phyloP scores from a whole-genome alignment of 1,140 invertebrate genomes.

The Araneus ventricosus region DNA sequence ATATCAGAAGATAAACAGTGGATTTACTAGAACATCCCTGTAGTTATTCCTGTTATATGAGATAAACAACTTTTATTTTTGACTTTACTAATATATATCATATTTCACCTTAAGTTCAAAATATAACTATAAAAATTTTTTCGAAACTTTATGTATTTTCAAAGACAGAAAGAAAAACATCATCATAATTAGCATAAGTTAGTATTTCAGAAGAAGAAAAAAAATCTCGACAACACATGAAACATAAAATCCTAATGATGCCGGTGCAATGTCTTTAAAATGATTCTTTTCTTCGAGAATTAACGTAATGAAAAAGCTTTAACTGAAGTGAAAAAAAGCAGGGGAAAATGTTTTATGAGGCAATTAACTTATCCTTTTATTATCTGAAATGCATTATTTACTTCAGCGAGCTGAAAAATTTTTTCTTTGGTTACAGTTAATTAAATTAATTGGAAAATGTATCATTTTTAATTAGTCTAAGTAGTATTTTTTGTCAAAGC shows the following conservation, averaged over 20 bases:
- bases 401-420: conserved; percentile 1
- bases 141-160: too few species aligned
- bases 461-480: conserved; percentile 29
- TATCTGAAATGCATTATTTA: conserved; percentile 37
- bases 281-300: not conserved
- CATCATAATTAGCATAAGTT: not conserved
- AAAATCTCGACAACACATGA: not conserved
- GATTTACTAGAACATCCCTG: too few species aligned
- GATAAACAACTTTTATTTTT: too few species aligned
- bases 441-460: conserved; percentile 47
- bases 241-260: not conserved
- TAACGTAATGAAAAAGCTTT: conserved; percentile 14
- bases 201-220: not conserved
- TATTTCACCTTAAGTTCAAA: too few species aligned
- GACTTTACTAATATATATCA: too few species aligned
- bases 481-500: conserved; percentile 32
- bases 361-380: conserved; percentile 36
- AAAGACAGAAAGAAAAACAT: not conserved
- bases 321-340: not conserved
- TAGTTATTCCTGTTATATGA: too few species aligned
- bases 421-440: conserved; percentile 9
- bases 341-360: conserved; percentile 18
- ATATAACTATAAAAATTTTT: too few species aligned
- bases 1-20: too few species aligned
- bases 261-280: not conserved